Base-by-base conservation (phyloP, 2,888 invertebrate genomes). In the Seladonia tumulorum region DNA sequence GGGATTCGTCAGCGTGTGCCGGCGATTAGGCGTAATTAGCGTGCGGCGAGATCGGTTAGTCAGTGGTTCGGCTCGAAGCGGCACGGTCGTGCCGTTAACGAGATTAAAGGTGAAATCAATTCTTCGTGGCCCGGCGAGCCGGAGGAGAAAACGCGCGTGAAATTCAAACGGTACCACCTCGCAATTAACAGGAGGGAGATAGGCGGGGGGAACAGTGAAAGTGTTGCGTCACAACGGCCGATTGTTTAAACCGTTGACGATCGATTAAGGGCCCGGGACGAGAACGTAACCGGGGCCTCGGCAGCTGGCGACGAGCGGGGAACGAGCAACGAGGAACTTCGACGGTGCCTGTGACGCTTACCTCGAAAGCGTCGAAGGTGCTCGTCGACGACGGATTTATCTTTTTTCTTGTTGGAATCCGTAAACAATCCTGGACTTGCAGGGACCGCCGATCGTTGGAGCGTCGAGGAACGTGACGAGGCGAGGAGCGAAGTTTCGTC, bases 371-470 rank as follows among this genome's bases (percentile, higher is more conserved):
- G 29, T 47, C 68, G 76, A 45, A 25, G 60, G 79, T 45, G n/a
- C 68, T 74, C 68, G 75, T n/a, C 47, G 81, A 22, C 53, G 49
- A 53, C 85, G 86, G 90, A 3, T 53, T 10, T 53, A n/a, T n/a
- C n/a, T 42, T 5, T 42, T 42, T 42, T 76, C 53, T 18, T 35
- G 35, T 82, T 22, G 75, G 3, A 39, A 14, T 53, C 7, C 53
- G 77, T 77, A 42, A 47, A 70, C 5, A 79, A 81, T 68, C 82
- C 76, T 86, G 82, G 70, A 82, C 77, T 90, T 90, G 18, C 86
- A 90, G 90, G 90, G 81, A 85, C 90, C 90, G 90, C 80, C 53
- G 76, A 87, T 79, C 71, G 70, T 83, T 77, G 85, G 88, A 90
- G 90, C 85, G 83, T 87, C 85, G 63, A 83, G 78, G 86, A 79